Percentiles rank a stretch among this genome's conserved stretches.
Evolutionary conservation across 2,113 vertebrate species (phyloP).

Genomic region (Saimiri boliviensis): DNA sequence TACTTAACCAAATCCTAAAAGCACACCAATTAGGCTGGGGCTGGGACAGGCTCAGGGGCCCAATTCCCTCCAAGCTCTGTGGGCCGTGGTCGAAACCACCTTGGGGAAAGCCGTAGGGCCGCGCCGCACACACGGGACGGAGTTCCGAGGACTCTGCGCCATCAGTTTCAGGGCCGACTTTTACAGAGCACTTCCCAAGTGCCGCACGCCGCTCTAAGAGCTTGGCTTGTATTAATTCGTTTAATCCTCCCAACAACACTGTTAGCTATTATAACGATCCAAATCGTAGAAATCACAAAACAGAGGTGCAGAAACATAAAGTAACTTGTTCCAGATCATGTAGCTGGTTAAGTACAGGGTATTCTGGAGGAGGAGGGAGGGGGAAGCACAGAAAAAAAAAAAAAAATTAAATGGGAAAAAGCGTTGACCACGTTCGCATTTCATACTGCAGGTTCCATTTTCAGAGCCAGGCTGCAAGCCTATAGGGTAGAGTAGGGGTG

Average conservation of each 20-base stretch:
- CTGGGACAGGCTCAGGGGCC: neutral
- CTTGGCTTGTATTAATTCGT: neutral
- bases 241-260: neutral
- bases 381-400: neutral
- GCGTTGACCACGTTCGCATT: neutral
- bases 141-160: neutral
- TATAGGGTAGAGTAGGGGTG: fast-evolving
- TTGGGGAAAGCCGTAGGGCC: fast-evolving
- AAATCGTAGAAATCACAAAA: neutral
- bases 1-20: neutral
- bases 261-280: too few relatives aligned
- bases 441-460: neutral
- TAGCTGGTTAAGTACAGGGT: neutral
- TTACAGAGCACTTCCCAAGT: fast-evolving
- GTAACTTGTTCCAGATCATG: neutral
- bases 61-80: too few relatives aligned
- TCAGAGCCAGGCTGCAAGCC: neutral
- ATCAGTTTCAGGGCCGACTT: fast-evolving
- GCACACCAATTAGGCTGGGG: neutral
- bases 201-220: fast-evolving
- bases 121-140: too few relatives aligned
- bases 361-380: neutral
- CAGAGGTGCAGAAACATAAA: neutral
- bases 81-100: neutral
- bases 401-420: neutral